Evolutionary conservation across 2,113 vertebrate species (phyloP).

Genomic region (Cebus imitator): DNA sequence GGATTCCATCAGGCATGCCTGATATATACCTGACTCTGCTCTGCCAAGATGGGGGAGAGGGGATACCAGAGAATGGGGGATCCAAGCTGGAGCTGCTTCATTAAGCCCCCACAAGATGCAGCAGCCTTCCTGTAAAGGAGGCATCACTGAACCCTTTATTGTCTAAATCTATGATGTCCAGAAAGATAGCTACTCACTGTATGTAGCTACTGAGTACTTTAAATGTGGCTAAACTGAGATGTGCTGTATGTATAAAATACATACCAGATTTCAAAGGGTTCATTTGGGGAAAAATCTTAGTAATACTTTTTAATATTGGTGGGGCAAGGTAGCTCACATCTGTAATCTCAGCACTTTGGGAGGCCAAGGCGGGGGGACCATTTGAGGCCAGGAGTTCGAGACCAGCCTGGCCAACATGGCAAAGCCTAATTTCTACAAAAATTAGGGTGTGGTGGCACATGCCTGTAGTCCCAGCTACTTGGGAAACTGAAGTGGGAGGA

Average conservation of each 20-base stretch:
- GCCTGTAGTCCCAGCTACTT: too few relatives aligned
- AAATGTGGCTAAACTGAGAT: neutral
- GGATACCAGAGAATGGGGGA: neutral
- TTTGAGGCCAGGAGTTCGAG: too few relatives aligned
- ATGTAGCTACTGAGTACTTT: neutral
- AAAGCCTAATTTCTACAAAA: too few relatives aligned
- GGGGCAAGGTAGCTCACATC: too few relatives aligned
- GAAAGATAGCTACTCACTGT: neutral
- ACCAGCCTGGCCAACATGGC: too few relatives aligned
- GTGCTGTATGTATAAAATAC: neutral
- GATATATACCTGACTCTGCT: neutral
- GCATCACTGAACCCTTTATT: neutral
- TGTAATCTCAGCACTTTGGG: too few relatives aligned
- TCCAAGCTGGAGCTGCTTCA: neutral
- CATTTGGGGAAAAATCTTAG: neutral
- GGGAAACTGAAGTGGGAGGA: too few relatives aligned
- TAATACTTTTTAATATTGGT: neutral
- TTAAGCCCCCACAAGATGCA: neutral
- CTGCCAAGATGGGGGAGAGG: neutral
- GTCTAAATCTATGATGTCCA: neutral
- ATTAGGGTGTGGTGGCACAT: too few relatives aligned
- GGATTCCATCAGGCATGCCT: neutral
- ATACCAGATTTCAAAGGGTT: slow-evolving; percentile 1
- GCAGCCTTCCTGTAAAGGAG: neutral
- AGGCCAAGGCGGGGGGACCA: too few relatives aligned